Percentiles rank a stretch among this genome's conserved stretches.
phyloP scores from a whole-genome alignment of 23 tunicate genomes.

The Halocynthia roretzi region DNA sequence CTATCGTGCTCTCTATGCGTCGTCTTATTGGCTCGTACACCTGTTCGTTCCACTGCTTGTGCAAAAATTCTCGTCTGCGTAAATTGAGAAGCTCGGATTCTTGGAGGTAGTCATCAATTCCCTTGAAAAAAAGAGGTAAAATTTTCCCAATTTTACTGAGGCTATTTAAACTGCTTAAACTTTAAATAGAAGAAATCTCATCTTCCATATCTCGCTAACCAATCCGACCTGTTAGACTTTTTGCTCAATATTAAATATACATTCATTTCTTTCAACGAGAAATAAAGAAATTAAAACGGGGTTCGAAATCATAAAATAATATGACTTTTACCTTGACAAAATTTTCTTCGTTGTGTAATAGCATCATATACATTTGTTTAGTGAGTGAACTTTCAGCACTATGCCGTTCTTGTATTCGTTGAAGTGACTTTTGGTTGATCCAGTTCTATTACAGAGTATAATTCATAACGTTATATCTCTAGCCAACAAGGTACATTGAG shows the following conservation, averaged over 20 bases:
- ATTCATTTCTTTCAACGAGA: neutral
- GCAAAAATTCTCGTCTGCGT: constrained; percentile 53
- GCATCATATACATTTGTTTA: constrained; percentile 45
- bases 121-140: constrained; percentile 12
- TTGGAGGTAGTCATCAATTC: constrained; percentile 57
- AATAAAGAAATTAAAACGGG: neutral
- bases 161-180: too few species aligned
- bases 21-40: constrained; percentile 64
- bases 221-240: too few species aligned
- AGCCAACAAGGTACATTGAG: too few species aligned
- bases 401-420: constrained; percentile 44
- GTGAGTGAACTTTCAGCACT: constrained; percentile 50
- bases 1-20: constrained; percentile 42
- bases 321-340: constrained; percentile 42
- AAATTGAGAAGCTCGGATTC: constrained; percentile 51
- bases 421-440: constrained; percentile 71
- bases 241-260: neutral
- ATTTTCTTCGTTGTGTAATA: constrained; percentile 72
- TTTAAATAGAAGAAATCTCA: too few species aligned
- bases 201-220: too few species aligned
- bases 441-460: constrained; percentile 29
- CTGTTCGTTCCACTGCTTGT: constrained; percentile 70
- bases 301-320: too few species aligned
- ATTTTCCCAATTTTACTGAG: neutral
- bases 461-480: too few species aligned